These are phyloP conservation scores for Carcinoscorpius rotundicauda DNA, from an alignment of 1,140 invertebrate species.

Conservation along the genomic window DNA sequence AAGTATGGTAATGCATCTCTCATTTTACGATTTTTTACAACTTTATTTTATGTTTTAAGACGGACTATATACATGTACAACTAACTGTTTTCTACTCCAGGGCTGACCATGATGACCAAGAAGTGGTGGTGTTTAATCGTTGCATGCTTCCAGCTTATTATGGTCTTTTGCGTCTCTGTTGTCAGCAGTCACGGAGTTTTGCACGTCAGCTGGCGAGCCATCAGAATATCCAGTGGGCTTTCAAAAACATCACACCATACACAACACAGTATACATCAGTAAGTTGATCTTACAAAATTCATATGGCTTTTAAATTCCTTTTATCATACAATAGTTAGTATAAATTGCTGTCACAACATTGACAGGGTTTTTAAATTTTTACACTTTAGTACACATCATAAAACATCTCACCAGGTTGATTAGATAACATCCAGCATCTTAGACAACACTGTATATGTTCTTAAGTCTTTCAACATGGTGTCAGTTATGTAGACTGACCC, in stretches of 20 bases:
- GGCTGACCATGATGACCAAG: slow-evolving; percentile 89
- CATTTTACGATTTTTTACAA: too few species aligned
- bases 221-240: slow-evolving; percentile 92
- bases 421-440: neutral
- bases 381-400: too few species aligned
- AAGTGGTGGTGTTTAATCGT: slow-evolving; percentile 83
- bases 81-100: slow-evolving; percentile 23
- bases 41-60: slow-evolving; percentile 3
- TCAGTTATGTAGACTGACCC: too few species aligned
- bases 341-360: too few species aligned
- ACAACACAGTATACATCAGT: slow-evolving; percentile 77
- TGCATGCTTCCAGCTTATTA: slow-evolving; percentile 92
- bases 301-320: too few species aligned
- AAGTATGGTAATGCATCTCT: slow-evolving; percentile 35
- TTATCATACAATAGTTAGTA: too few species aligned
- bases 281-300: slow-evolving; percentile 25
- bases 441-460: neutral
- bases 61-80: neutral
- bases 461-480: neutral
- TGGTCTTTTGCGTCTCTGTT: slow-evolving; percentile 74
- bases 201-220: slow-evolving; percentile 73
- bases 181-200: slow-evolving; percentile 69
- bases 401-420: too few species aligned
- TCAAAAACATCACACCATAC: slow-evolving; percentile 88
- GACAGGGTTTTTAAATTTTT: too few species aligned